Evolutionary conservation across 2,797 vertebrate species (phyloP).

Genomic region (Sorex maritimensis): DNA sequence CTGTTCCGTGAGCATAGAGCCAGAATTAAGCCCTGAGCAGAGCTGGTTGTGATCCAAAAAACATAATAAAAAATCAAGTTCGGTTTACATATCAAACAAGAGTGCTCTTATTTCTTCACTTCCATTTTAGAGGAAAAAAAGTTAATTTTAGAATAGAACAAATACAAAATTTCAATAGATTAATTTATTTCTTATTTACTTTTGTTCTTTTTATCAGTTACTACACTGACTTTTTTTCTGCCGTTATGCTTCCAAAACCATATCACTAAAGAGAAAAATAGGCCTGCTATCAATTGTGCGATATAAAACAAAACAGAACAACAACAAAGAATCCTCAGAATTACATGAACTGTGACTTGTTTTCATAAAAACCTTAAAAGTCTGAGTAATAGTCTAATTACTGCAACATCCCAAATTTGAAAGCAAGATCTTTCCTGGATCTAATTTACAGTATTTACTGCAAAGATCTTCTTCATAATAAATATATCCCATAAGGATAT

Average conservation of each 20-base stretch:
- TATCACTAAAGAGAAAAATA: slow-evolving; percentile 3
- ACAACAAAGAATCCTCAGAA: not conserved
- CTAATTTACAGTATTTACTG: not conserved
- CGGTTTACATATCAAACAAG: not conserved
- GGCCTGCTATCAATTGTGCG: not conserved
- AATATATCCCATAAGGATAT: slow-evolving; percentile 29
- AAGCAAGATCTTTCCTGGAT: not conserved
- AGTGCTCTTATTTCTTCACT: not conserved
- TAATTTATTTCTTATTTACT: not conserved
- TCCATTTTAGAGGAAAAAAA: not conserved
- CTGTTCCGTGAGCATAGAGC: no score
- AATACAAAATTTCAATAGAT: not conserved
- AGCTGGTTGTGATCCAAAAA: no score
- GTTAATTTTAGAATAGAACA: slow-evolving; percentile 5
- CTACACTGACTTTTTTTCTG: not conserved
- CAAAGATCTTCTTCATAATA: slow-evolving; percentile 8
- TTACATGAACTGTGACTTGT: not conserved
- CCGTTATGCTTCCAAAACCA: not conserved
- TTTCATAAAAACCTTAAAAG: not conserved
- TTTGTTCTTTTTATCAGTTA: not conserved
- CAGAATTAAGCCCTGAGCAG: no score
- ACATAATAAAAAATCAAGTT: not conserved
- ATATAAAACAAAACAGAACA: not conserved
- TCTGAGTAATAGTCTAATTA: not conserved
- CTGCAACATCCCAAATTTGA: not conserved